These are phyloP conservation scores for Microctonus hyperodae DNA, from an alignment of 2,888 invertebrate genomes.

Conservation along the genomic window DNA sequence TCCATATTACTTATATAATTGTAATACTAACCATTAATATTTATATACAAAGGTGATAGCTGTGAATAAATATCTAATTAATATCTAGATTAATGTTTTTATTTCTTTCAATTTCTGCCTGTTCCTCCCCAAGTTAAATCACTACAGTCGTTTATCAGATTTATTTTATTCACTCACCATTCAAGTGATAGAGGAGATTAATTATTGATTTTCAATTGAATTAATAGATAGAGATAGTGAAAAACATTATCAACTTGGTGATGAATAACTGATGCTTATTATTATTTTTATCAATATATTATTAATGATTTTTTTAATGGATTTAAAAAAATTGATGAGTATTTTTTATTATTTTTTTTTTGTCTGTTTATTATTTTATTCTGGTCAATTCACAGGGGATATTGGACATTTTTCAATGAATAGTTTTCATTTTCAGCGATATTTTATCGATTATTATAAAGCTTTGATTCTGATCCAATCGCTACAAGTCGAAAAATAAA, in stretches of 20 bases:
- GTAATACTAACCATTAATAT: background rate
- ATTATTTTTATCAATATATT: background rate
- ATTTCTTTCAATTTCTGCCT: background rate
- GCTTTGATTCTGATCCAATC: too few relatives aligned
- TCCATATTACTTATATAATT: too few relatives aligned
- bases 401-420: background rate
- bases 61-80: background rate
- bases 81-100: background rate
- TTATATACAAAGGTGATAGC: background rate
- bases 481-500: background rate
- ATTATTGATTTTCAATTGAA: slow-evolving; percentile 7
- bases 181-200: slow-evolving; percentile 9
- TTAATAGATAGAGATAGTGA: background rate
- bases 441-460: background rate
- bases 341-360: too few relatives aligned
- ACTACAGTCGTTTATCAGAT: background rate
- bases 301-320: too few relatives aligned
- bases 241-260: too few relatives aligned
- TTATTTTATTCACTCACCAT: background rate
- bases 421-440: background rate
- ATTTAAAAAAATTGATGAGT: too few relatives aligned
- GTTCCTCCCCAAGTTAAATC: background rate
- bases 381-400: background rate
- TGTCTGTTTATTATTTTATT: background rate
- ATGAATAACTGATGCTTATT: too few relatives aligned